Evolutionary conservation across 2,888 invertebrate genomes (phyloP).

Genomic region (Tridacna gigas): DNA sequence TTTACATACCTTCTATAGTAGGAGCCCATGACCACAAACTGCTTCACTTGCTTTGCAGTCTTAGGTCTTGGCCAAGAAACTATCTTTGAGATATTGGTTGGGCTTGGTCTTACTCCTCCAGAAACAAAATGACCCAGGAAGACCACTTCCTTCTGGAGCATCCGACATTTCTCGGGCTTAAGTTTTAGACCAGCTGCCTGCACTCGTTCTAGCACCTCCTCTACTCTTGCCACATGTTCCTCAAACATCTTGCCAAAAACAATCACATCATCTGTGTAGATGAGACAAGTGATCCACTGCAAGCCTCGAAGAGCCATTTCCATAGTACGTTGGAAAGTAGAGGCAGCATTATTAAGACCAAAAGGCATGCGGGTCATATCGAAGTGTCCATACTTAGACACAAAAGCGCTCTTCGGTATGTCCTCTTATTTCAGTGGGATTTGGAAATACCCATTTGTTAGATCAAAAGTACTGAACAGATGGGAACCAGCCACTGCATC

Average conservation of each 20-base stretch:
- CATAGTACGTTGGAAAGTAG: constrained; percentile 29
- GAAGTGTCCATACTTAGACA: constrained; percentile 14
- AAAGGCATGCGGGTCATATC: constrained; percentile 21
- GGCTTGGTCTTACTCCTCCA: constrained; percentile 11
- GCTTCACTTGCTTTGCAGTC: constrained; percentile 24
- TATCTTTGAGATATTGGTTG: constrained; percentile 26
- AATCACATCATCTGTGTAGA: constrained; percentile 53
- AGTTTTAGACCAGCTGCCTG: constrained; percentile 37
- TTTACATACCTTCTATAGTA: constrained; percentile 31
- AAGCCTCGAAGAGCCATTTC: constrained; percentile 42
- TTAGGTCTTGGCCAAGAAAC: constrained; percentile 11
- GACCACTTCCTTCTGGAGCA: constrained; percentile 49
- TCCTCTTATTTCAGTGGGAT: constrained; percentile 35
- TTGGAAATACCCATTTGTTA: constrained; percentile 22
- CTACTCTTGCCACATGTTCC: constrained; percentile 41
- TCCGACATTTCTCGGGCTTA: constrained; percentile 47
- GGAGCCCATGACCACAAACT: constrained; percentile 30
- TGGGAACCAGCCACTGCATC: constrained; percentile 14
- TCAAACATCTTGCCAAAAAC: constrained; percentile 39
- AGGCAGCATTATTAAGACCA: constrained; percentile 7
- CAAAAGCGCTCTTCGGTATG: constrained; percentile 19
- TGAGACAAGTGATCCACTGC: constrained; percentile 50
- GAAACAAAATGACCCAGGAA: constrained; percentile 46
- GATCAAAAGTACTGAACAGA: constrained; percentile 10
- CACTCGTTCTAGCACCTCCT: constrained; percentile 35